Evolutionary conservation across 2,113 vertebrate species (phyloP).

Genomic region (Rattus norvegicus): GRCr8 NC_086034.1:54859501-54860000

Average conservation of each 20-base stretch:
- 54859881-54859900: background rate
- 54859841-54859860: background rate
- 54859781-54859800: background rate
- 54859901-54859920: background rate
- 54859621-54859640: background rate
- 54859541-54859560: background rate
- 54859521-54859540: background rate
- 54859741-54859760: background rate
- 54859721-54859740: accelerated
- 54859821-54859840: background rate
- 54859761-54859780: background rate
- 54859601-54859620: background rate
- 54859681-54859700: background rate
- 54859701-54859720: background rate
- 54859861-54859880: background rate
- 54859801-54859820: background rate
- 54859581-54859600: background rate
- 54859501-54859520: background rate
- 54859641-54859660: background rate
- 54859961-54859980: background rate
- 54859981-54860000: background rate
- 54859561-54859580: background rate
- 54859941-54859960: background rate
- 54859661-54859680: background rate
- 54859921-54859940: background rate